Percentiles rank a stretch among this genome's conserved stretches.
phyloP scores from a whole-genome alignment of 1,140 invertebrate genomes.

The Caenorhabditis remanei region DNA sequence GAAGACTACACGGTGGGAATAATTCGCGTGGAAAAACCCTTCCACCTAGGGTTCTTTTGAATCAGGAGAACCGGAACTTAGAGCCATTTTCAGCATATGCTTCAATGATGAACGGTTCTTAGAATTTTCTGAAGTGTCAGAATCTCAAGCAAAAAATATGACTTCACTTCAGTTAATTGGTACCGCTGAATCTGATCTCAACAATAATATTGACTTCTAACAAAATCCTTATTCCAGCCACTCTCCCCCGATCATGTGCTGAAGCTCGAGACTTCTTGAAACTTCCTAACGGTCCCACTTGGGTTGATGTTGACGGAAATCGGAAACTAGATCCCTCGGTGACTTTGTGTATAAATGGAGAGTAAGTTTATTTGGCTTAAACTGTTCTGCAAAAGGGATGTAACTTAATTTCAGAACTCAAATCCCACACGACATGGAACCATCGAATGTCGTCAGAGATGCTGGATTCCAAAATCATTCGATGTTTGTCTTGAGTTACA shows the following conservation, averaged over 20 bases:
- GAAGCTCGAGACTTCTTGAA: conserved; percentile 55
- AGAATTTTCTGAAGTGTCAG: too few relatives aligned
- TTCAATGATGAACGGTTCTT: too few relatives aligned
- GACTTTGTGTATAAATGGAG: conserved; percentile 28
- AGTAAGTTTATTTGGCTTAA: neutral
- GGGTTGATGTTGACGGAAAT: conserved; percentile 56
- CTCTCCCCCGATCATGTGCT: conserved; percentile 56
- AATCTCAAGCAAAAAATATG: too few relatives aligned
- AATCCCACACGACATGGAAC: conserved; percentile 56
- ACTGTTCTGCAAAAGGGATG: neutral
- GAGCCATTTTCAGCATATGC: too few relatives aligned
- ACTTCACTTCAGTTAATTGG: too few relatives aligned
- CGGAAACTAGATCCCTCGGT: conserved; percentile 36
- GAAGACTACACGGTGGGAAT: too few relatives aligned
- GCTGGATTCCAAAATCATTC: conserved; percentile 20
- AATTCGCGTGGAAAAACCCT: too few relatives aligned
- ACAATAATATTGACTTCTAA: too few relatives aligned
- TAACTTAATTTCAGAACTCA: neutral
- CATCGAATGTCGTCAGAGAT: conserved; percentile 25
- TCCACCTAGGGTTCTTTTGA: too few relatives aligned
- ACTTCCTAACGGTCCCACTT: conserved; percentile 54
- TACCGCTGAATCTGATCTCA: too few relatives aligned
- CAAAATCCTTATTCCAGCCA: neutral
- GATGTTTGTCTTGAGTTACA: conserved; percentile 55
- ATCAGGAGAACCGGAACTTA: too few relatives aligned